Percentiles rank a stretch among this genome's conserved stretches.
Evolutionary conservation across 2,797 vertebrate species (phyloP).

Genomic region (Triplophysa yarkandensis): DNA sequence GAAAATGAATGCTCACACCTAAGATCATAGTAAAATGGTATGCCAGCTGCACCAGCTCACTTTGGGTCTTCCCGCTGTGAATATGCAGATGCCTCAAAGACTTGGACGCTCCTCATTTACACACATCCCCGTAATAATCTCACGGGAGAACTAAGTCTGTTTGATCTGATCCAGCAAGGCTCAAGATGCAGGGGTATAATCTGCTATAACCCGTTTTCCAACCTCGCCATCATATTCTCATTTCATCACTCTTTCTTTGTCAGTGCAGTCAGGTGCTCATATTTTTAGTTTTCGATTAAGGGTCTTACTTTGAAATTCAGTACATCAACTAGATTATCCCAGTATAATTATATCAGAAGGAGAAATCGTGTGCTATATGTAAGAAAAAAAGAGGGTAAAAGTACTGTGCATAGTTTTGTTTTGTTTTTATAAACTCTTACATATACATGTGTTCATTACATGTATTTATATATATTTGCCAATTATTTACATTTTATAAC

Average conservation of each 20-base stretch:
- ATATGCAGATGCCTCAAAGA: conserved; percentile 26
- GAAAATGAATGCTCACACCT: not conserved
- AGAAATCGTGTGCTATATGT: not conserved
- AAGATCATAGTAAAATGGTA: conserved; percentile 13
- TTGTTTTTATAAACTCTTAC: too few species aligned
- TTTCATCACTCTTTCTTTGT: conserved; percentile 36
- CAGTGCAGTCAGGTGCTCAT: conserved; percentile 8
- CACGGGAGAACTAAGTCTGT: conserved; percentile 34
- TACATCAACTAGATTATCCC: not conserved
- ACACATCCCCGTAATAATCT: conserved; percentile 35
- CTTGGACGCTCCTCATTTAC: conserved; percentile 24
- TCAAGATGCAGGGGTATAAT: conserved; percentile 30
- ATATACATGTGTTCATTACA: too few species aligned
- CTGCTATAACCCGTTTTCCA: conserved; percentile 10
- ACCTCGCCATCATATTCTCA: conserved; percentile 25
- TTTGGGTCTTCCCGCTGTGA: conserved; percentile 35
- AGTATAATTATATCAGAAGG: conserved; percentile 12
- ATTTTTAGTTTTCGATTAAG: conserved; percentile 18
- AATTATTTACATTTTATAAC: too few species aligned
- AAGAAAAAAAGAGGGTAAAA: too few species aligned
- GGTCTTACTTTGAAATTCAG: conserved; percentile 21
- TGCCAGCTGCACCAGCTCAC: conserved; percentile 7
- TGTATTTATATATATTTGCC: too few species aligned
- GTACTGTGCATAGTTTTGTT: too few species aligned
- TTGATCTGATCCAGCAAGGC: conserved; percentile 45